Conservation (phyloP, 2,797 vertebrate genomes). For the Atherinosoma microstoma region DNA sequence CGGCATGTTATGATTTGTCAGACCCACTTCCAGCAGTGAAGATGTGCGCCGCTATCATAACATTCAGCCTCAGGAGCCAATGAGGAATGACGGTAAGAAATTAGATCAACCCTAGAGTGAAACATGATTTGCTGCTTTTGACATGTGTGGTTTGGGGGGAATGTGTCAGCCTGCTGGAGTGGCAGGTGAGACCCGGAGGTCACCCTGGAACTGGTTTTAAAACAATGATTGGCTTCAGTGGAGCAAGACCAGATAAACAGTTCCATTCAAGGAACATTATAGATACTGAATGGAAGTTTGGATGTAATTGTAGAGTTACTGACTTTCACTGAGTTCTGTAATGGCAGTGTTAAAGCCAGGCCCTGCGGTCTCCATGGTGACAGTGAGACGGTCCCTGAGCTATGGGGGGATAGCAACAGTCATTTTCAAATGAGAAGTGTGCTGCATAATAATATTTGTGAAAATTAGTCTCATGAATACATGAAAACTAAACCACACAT, state of each 20-base stretch:
- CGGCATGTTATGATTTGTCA: conserved; percentile 74
- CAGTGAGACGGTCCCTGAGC: conserved; percentile 69
- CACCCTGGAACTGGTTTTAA: conserved; percentile 66
- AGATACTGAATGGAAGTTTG: conserved; percentile 73
- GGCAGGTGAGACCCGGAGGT: conserved; percentile 72
- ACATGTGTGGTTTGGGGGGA: conserved; percentile 34
- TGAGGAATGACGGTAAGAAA: conserved; percentile 52
- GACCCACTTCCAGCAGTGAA: conserved; percentile 45
- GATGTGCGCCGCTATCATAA: conserved; percentile 69
- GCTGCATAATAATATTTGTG: conserved; percentile 78
- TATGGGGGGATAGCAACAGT: conserved; percentile 42
- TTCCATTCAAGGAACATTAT: conserved; percentile 65
- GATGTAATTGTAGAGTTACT: conserved; percentile 67
- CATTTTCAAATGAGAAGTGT: conserved; percentile 66
- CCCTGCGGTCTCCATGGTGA: conserved; percentile 80
- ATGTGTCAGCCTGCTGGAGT: conserved; percentile 62
- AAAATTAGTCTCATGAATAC: conserved; percentile 73
- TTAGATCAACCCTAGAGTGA: conserved; percentile 63
- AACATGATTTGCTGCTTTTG: conserved; percentile 58
- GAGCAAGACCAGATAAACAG: conserved; percentile 80
- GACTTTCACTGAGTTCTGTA: conserved; percentile 60
- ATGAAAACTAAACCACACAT: conserved; percentile 49
- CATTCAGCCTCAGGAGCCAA: conserved; percentile 61
- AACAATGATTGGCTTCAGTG: conserved; percentile 77
- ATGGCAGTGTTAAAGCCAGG: conserved; percentile 57